Evolutionary conservation across 2,888 invertebrate genomes (phyloP), one percentile per base, ranked within the genome.

Genomic region (Dysmachus trigonus): DNA sequence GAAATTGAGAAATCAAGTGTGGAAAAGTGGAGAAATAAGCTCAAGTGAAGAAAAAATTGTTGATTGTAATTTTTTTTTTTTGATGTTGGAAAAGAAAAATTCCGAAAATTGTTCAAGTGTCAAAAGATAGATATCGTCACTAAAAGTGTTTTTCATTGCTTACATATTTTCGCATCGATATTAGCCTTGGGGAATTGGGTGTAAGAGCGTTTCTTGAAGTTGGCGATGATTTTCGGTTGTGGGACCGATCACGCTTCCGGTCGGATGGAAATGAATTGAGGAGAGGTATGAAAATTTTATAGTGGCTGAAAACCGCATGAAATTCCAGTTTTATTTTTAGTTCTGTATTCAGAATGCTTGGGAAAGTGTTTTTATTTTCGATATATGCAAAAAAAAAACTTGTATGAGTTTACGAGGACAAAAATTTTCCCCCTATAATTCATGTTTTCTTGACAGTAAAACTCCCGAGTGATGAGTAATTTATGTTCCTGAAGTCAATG

Each of bases 291-390:
- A 30, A 79, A n/a, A 79, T 47, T 15, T 15, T 62, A 62, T 62
- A 62, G 8, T 22, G 22, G 62, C 62, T 62, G n/a, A 62, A 62
- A 18, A 62, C 10, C 27, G 22, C 10, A 8, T 27, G 31, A 33
- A 62, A 62, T 53, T 62, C n/a, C n/a, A 27, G 18, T 82, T 35
- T 18, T 82, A 82, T 82, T 82, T 82, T 82, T 82, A 62, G 81
- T 22, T 22, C 47, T 22, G 27, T 62, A n/a, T 62, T 62, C 22
- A 62, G 27, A 62, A 7, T 62, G 62, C 10, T 62, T 62, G 62
- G 27, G n/a, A 62, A 62, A 62, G 22, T 62, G 62, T 10, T 62
- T 82, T 5, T 62, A 62, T 62, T 62, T 62, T 82, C 33, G 53
- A 79, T n/a, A 33, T 27, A 51, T 27, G 51, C 38, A 38, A 38